Base-by-base conservation (phyloP, 2,113 vertebrate species). In the Octodon degus region DNA sequence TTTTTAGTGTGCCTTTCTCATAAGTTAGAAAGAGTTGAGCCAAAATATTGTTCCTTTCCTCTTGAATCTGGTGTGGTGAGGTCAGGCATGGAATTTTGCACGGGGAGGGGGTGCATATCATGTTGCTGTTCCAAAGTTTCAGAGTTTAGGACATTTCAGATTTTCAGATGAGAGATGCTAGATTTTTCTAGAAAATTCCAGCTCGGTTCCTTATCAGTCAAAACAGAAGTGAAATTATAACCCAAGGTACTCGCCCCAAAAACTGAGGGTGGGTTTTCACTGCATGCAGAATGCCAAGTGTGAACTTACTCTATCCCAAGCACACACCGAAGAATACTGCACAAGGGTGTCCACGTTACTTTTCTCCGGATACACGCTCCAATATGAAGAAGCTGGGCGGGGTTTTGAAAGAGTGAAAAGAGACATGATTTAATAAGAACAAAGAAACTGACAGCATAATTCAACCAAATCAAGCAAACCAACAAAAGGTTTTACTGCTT, bases 301-400 rank as follows among this genome's bases (percentile, higher is more conserved):
- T 89, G 96, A 94, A 97, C 98, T 98, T 99, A 99, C 99, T 99
- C 98, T 97, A 98, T 98, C 97, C 99, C 99, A 98, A 97, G 97
- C 96, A 88, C 98, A 98, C 93, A 99, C 97, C 63, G 99, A 99
- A 0, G 99, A 99, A 96, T 99, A 99, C 1, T 99, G 99, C 97
- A 99, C 97, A 81, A 99, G 97, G 96, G 98, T 99, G 97, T 99
- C 99, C 97, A 99, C 93, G 87, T 98, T 98, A 81, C 98, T 98
- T 90, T 98, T 97, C 96, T 99, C 99, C 89, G 98, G 95, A 93
- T 98, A 99, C 74, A 99, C 97, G 93, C 98, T 99, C 98, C 99
- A 99, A 97, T 99, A 99, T 58, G 99, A 95, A 89, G 99, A 99
- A 65, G 99, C 99, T 99, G 97, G 96, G 90, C 2, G 50, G 30